Evolutionary conservation across 2,888 invertebrate genomes (phyloP).

Genomic region (Neoascia interrupta): DNA sequence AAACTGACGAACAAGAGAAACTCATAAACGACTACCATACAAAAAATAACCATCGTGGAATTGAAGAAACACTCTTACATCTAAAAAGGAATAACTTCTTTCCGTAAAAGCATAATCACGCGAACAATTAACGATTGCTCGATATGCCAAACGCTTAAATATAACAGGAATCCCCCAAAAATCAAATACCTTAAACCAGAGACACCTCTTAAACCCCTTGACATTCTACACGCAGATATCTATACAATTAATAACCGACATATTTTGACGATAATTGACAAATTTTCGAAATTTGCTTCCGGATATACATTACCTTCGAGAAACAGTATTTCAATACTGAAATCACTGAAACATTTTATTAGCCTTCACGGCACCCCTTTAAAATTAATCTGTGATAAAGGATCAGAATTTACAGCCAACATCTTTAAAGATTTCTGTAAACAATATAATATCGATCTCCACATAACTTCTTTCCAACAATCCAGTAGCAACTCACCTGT

Average conservation of each 20-base stretch:
- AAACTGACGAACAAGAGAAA: conserved; percentile 35
- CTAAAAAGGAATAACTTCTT: conserved; percentile 34
- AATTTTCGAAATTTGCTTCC: conserved; percentile 17
- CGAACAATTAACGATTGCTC: conserved; percentile 25
- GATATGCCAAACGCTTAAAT: conserved; percentile 3
- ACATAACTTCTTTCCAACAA: conserved; percentile 40
- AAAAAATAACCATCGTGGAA: conserved; percentile 39
- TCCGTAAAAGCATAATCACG: conserved; percentile 12
- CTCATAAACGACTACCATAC: conserved; percentile 35
- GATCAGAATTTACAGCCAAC: conserved; percentile 31
- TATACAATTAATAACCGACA: conserved; percentile 16
- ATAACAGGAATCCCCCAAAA: conserved; percentile 13
- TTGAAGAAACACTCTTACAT: conserved; percentile 37
- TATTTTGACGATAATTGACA: conserved; percentile 24
- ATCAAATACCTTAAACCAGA: neutral
- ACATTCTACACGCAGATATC: conserved; percentile 20
- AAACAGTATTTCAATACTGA: conserved; percentile 25
- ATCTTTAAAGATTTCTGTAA: conserved; percentile 47
- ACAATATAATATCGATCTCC: conserved; percentile 3
- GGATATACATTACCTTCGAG: conserved; percentile 13
- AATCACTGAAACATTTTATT: conserved; percentile 34
- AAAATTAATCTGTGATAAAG: conserved; percentile 33
- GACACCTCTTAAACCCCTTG: conserved; percentile 16
- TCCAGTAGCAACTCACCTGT: conserved; percentile 34
- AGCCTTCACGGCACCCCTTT: conserved; percentile 40